Evolutionary conservation across 2,888 invertebrate species (phyloP).

Genomic region (Dynastes hyllus): DNA sequence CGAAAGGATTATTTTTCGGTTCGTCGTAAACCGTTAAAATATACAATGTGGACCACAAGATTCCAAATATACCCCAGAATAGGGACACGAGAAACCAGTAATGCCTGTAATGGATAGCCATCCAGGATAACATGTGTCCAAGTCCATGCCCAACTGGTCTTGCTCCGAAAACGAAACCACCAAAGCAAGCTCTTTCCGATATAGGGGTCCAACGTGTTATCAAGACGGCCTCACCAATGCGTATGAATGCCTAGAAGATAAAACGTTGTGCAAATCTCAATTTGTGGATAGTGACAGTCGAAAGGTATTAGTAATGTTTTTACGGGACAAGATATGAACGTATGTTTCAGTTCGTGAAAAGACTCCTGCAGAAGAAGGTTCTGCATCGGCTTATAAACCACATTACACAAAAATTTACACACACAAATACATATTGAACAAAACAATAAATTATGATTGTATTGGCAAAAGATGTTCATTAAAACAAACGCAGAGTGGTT

Average conservation of each 20-base stretch:
- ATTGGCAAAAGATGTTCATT: too few species aligned
- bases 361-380: too few species aligned
- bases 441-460: too few species aligned
- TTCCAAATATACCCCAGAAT: conserved; percentile 12
- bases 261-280: background rate
- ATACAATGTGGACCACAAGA: conserved; percentile 1
- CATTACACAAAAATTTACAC: too few species aligned
- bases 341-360: too few species aligned
- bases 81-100: background rate
- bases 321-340: too few species aligned
- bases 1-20: background rate
- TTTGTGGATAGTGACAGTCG: too few species aligned
- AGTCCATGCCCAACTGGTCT: conserved; percentile 1
- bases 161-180: conserved; percentile 14
- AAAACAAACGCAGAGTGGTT: too few species aligned
- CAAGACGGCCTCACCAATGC: background rate
- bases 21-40: background rate
- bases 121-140: conserved; percentile 5
- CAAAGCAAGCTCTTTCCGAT: background rate
- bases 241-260: background rate
- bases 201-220: conserved; percentile 11
- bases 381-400: too few species aligned
- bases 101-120: background rate
- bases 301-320: too few species aligned
- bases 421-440: too few species aligned